Base-by-base conservation (phyloP, 1,140 invertebrate genomes). In the Nephila pilipes region DNA sequence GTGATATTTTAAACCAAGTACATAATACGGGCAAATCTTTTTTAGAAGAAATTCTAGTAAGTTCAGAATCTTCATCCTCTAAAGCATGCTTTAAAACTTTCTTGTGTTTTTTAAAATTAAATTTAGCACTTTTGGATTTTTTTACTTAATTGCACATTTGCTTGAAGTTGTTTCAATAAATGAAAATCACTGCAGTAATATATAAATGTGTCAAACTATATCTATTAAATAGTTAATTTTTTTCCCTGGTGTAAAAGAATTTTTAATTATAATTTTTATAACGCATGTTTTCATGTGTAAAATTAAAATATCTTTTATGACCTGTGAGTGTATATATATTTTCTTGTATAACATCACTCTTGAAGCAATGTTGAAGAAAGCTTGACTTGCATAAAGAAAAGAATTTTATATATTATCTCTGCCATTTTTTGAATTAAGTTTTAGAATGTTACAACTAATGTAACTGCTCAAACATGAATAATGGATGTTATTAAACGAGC, bases 1-100 rank as follows among this genome's bases (percentile, higher is more conserved):
- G 89, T 91, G 89, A 91, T 91, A 91, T 91, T 91, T 91, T 91
- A 60, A 63, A 57, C 75, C 12, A 75, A 80, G 88, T 57, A 90
- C 88, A 80, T 90, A 80, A 60, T 79, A 90, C 36, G 36, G 36
- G n/a, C 57, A 87, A 88, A 63, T 54, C 29, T 36, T n/a, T 38
- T 32, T 87, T 58, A 87, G 36, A 38, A 29, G n/a, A 87, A 87
- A 60, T 63, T 58, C n/a, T 46, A 57, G n/a, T 54, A 83, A 46
- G n/a, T 83, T 63, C 22, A 60, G n/a, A 32, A 54, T 87, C 10
- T 87, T 87, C 20, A 87, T 32, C 32, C 57, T 87, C 85, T 60
- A 36, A 63, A 87, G 55, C 4, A 46, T 46, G 46, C 46, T 46
- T 38, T 46, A 46, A 46, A 46, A 46, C 46, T 46, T 46, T 46